Percentiles rank a stretch among this genome's conserved stretches.
Conservation (phyloP, 2,888 invertebrate species). For the Electrophaes corylata region DNA sequence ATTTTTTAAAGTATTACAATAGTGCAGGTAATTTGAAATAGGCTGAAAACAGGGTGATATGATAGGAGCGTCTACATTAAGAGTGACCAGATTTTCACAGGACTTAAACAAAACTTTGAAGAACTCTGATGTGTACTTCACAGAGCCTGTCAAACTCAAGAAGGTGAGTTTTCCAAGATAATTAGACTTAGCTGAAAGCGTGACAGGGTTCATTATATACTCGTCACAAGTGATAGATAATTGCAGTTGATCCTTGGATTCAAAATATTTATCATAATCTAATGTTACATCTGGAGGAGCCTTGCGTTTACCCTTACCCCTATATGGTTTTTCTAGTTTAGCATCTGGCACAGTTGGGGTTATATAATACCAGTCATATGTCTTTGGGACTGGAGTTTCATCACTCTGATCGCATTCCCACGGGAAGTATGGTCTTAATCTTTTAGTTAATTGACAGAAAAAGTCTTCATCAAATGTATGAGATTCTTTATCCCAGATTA, state of each 20-base stretch:
- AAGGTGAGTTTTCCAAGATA: conserved; percentile 68
- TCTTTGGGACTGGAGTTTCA: conserved; percentile 35
- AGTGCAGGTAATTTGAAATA: conserved; percentile 52
- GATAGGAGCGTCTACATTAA: conserved; percentile 53
- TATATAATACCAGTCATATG: conserved; percentile 55
- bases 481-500: conserved; percentile 61
- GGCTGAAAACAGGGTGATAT: conserved; percentile 47
- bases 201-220: conserved; percentile 45
- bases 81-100: conserved; percentile 60
- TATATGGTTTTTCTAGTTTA: conserved; percentile 16
- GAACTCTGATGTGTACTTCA: conserved; percentile 57
- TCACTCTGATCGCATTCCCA: conserved; percentile 40
- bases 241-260: conserved; percentile 48
- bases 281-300: conserved; percentile 48
- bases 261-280: conserved; percentile 60
- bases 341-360: conserved; percentile 36
- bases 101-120: conserved; percentile 63
- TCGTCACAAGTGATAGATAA: conserved; percentile 54
- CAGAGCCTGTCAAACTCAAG: conserved; percentile 59
- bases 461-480: conserved; percentile 60
- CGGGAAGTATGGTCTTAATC: conserved; percentile 56
- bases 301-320: conserved; percentile 43
- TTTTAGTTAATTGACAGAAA: conserved; percentile 51
- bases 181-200: conserved; percentile 47
- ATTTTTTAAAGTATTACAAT: conserved; percentile 61